Evolutionary conservation across 2,888 invertebrate species (phyloP).

Genomic region (Mythimna vitellina): DNA sequence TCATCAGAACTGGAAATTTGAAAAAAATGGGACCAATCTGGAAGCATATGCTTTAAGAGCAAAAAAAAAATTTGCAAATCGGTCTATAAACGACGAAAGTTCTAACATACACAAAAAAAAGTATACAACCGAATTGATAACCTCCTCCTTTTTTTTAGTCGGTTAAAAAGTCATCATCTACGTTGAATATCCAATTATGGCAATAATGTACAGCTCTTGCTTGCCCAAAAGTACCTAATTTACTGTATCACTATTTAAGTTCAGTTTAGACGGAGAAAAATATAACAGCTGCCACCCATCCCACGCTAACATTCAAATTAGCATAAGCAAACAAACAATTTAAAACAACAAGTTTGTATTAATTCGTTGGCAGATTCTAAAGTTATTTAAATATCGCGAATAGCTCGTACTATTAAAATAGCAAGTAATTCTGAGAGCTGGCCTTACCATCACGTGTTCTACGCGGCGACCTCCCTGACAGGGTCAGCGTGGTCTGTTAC

Average conservation of each 20-base stretch:
- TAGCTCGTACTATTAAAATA: not conserved
- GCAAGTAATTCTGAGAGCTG: not conserved
- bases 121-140: too few relatives aligned
- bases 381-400: constrained; percentile 4
- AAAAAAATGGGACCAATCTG: too few relatives aligned
- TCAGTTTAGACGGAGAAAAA: not conserved
- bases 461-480: too few relatives aligned
- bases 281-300: constrained; percentile 9
- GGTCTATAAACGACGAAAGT: too few relatives aligned
- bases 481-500: too few relatives aligned
- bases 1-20: too few relatives aligned
- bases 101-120: too few relatives aligned
- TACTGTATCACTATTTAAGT: not conserved
- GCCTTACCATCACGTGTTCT: too few relatives aligned
- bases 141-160: not conserved
- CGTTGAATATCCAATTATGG: too few relatives aligned
- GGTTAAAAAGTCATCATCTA: too few relatives aligned
- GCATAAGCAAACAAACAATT: constrained; percentile 25
- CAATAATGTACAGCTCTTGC: not conserved
- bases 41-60: too few relatives aligned
- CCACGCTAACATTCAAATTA: constrained; percentile 14
- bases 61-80: too few relatives aligned
- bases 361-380: constrained; percentile 3
- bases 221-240: not conserved
- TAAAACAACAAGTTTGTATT: constrained; percentile 9